Percentiles rank a stretch among this genome's conserved stretches.
Evolutionary conservation across 2,888 invertebrate genomes (phyloP).

Genomic region (Gryllus longicercus): DNA sequence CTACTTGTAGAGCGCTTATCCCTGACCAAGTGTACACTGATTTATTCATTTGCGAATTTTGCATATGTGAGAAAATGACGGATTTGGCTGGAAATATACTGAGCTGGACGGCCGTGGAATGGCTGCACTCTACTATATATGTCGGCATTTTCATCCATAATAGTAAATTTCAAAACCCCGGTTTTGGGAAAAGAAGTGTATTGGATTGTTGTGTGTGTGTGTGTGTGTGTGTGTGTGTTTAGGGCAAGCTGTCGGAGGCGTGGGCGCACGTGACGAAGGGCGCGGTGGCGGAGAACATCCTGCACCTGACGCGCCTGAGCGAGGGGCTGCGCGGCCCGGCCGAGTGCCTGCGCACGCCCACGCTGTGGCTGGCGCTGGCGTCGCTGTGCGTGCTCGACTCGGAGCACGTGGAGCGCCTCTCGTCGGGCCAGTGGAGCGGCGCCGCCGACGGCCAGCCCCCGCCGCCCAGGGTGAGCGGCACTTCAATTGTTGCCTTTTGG

Average conservation of each 20-base stretch:
- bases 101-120: too few species aligned
- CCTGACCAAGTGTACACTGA: too few species aligned
- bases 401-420: constrained; percentile 79
- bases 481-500: too few species aligned
- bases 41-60: too few species aligned
- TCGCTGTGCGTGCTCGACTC: constrained; percentile 90
- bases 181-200: too few species aligned
- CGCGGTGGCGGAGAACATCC: constrained; percentile 81
- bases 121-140: too few species aligned
- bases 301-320: constrained; percentile 75
- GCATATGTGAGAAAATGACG: too few species aligned
- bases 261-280: constrained; percentile 87
- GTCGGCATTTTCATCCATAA: too few species aligned
- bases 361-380: constrained; percentile 88
- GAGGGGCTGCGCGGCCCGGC: constrained; percentile 71
- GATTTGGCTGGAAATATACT: too few species aligned
- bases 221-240: constrained; percentile 38
- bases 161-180: too few species aligned
- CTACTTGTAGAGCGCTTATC: too few species aligned
- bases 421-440: constrained; percentile 76
- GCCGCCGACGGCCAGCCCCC: constrained; percentile 44
- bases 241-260: constrained; percentile 80
- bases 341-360: constrained; percentile 77
- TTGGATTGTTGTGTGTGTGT: not conserved
- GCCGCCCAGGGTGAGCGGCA: constrained; percentile 42